Conservation (phyloP, 1,140 invertebrate species). For the Harlomillsia oculata region DNA sequence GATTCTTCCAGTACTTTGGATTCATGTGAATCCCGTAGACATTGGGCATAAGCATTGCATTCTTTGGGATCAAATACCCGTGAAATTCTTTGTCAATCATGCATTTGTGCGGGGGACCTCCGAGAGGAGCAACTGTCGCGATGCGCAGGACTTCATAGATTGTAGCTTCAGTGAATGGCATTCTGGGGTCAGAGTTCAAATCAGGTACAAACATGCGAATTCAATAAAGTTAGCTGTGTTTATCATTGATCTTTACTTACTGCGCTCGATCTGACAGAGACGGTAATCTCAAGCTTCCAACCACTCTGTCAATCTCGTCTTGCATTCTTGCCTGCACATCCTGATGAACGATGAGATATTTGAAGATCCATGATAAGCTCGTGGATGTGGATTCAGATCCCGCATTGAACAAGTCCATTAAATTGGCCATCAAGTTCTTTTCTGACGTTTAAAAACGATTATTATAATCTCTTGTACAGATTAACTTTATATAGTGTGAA, state of each 20-base stretch:
- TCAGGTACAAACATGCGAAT: neutral
- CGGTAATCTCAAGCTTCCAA: constrained; percentile 7
- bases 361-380: constrained; percentile 5
- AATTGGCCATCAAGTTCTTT: constrained; percentile 3
- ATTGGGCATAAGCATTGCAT: constrained; percentile 40
- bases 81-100: constrained; percentile 32
- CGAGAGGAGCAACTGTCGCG: neutral
- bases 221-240: neutral
- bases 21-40: constrained; percentile 42
- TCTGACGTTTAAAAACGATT: constrained; percentile 11
- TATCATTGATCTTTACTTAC: neutral
- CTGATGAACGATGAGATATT: neutral
- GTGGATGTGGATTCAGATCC: constrained; percentile 8
- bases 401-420: constrained; percentile 17
- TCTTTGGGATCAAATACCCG: constrained; percentile 39
- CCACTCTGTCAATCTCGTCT: constrained; percentile 17
- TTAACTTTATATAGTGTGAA: neutral
- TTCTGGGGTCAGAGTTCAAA: neutral
- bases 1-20: constrained; percentile 34
- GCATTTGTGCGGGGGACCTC: constrained; percentile 4
- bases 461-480: neutral
- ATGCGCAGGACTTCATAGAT: constrained; percentile 16
- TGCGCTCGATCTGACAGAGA: constrained; percentile 1
- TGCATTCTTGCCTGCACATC: constrained; percentile 18
- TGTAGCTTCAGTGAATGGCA: constrained; percentile 30